These are phyloP conservation scores for Harpagifer antarcticus DNA, from an alignment of 2,797 vertebrate genomes.

Conservation along the genomic window DNA sequence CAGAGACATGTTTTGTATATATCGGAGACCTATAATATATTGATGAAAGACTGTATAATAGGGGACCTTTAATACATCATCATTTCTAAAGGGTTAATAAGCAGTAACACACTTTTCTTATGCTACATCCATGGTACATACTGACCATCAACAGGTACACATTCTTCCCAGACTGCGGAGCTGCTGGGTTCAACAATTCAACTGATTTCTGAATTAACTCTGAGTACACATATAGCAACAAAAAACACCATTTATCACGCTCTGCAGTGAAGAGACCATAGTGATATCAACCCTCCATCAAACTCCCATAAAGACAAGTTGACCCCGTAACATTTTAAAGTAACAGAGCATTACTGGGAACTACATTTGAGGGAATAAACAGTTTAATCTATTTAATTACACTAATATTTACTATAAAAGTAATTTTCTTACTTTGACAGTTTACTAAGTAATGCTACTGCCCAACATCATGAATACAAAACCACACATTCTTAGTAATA, in stretches of 20 bases:
- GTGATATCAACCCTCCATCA: constrained; percentile 2
- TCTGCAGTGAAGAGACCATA: not conserved
- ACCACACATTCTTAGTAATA: not conserved
- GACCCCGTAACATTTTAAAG: not conserved
- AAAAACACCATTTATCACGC: too few species aligned
- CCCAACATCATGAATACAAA: not conserved
- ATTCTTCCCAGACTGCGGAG: too few species aligned
- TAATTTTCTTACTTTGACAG: not conserved
- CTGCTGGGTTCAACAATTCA: not conserved
- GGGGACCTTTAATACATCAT: too few species aligned
- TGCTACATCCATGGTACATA: too few species aligned
- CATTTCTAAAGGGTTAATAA: not conserved
- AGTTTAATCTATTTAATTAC: not conserved
- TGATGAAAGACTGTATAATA: too few species aligned
- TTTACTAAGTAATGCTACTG: not conserved
- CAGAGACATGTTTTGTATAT: too few species aligned
- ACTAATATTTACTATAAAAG: not conserved
- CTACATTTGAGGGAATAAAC: not conserved
- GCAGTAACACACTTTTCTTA: not conserved
- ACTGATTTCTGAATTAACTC: not conserved
- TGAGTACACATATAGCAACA: not conserved
- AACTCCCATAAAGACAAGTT: not conserved
- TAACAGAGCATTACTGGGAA: not conserved
- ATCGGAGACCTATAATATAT: too few species aligned
- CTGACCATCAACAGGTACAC: not conserved